Conservation (phyloP, 2,888 invertebrate species). For the Hirtodrosophila cameraria region DNA sequence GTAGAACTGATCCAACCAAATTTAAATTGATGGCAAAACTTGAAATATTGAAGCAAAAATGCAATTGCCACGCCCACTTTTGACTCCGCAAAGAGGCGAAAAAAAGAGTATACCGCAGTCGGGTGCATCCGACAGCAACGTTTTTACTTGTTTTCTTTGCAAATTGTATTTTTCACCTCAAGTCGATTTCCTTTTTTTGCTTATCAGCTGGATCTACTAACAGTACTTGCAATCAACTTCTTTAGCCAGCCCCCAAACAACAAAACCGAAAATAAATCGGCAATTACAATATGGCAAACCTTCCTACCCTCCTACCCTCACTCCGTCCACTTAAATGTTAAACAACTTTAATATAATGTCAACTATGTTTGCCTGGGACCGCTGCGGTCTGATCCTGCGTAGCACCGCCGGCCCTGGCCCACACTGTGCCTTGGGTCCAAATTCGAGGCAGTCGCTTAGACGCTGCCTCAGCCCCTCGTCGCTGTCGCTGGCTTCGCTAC, state of each 20-base stretch:
- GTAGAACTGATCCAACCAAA: too few relatives aligned
- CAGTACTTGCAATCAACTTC: slow-evolving; percentile 2
- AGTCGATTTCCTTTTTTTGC: slow-evolving; percentile 1
- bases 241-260: slow-evolving; percentile 1
- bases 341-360: slow-evolving; percentile 72
- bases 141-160: too few relatives aligned
- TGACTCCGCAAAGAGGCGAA: too few relatives aligned
- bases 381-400: slow-evolving; percentile 28
- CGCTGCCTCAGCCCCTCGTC: slow-evolving; percentile 1
- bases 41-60: too few relatives aligned
- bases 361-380: slow-evolving; percentile 56
- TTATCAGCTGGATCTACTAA: slow-evolving; percentile 20
- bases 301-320: background rate
- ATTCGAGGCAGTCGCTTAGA: slow-evolving; percentile 5
- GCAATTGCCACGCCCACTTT: too few relatives aligned
- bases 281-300: slow-evolving; percentile 44
- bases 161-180: too few relatives aligned
- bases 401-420: slow-evolving; percentile 2
- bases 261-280: slow-evolving; percentile 13
- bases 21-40: too few relatives aligned
- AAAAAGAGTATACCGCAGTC: too few relatives aligned
- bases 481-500: slow-evolving; percentile 27
- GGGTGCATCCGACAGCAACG: too few relatives aligned
- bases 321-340: slow-evolving; percentile 4
- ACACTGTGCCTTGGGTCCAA: slow-evolving; percentile 1